Percentiles rank a stretch among this genome's conserved stretches.
Conservation (phyloP, 2,113 vertebrate species). For the Haplotaxodon microlepis region DNA sequence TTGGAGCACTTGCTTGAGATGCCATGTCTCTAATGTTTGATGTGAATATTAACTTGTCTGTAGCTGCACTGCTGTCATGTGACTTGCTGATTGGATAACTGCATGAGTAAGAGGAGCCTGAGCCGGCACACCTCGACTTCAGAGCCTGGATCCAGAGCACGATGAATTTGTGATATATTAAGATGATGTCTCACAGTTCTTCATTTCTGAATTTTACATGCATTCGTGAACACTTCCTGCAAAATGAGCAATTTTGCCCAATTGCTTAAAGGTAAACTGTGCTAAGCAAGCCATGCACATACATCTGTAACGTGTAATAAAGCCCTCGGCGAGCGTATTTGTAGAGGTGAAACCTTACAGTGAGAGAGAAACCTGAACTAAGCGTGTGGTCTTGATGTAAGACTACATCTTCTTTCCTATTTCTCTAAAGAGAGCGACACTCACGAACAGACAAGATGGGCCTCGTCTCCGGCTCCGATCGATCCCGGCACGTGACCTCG, state of each 20-base stretch:
- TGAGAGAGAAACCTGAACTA: not conserved
- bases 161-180: not conserved
- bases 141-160: not conserved
- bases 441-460: slow-evolving; percentile 93
- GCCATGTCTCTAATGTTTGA: not conserved
- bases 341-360: not conserved
- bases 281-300: not conserved
- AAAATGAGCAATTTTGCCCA: not conserved
- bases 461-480: slow-evolving; percentile 78
- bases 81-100: not conserved
- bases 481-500: slow-evolving; percentile 67
- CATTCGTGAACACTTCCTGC: fast-evolving
- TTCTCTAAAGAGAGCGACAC: slow-evolving; percentile 40
- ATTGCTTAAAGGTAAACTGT: not conserved
- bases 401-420: not conserved
- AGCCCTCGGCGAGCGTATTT: fast-evolving
- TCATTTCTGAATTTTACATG: not conserved
- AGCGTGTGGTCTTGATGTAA: fast-evolving
- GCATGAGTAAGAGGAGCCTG: not conserved
- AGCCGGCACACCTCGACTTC: not conserved
- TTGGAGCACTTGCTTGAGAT: fast-evolving
- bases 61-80: not conserved
- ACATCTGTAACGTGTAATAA: not conserved
- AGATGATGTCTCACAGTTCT: not conserved
- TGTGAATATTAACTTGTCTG: not conserved